Evolutionary conservation across 2,113 vertebrate genomes (phyloP), one percentile per base, ranked within the genome.

Genomic region (Oryzias melastigma): DNA sequence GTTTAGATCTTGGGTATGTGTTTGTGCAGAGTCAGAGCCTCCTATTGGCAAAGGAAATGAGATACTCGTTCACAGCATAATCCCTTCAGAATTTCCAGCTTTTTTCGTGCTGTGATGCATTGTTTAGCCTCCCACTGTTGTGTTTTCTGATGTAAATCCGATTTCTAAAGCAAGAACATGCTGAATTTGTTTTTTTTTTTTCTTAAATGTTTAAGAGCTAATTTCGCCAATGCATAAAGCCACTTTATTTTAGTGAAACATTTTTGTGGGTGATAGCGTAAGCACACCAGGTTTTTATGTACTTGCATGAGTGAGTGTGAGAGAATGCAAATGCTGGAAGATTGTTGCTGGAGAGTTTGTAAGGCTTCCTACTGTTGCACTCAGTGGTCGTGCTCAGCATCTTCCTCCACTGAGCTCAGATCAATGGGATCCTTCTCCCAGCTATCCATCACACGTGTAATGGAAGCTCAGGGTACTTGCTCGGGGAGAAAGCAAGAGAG

Each of bases 391-490:
- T 47, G 56, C 79, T 88, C 63, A 80, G 83, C 82, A 81, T 88
- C 81, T 82, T 84, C 85, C 80, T 87, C 81, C 81, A 85, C 52
- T 47, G 71, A 82, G 84, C 82, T 65, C 65, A 78, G 85, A 89
- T 88, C 87, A 85, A 88, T 86, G 81, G 70, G 70, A 83, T 75
- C 75, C 73, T 72, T 86, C 81, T 87, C 77, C 67, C 68, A 71
- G 83, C 86, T 76, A 90, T 90, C 88, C 86, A 89, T 90, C 89
- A 87, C 65, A 15, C 59, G 58, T 69, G 83, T 85, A 90, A 87
- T 84, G 79, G 81, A 88, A 75, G 83, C 73, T 64, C 75, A 55
- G 61, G 75, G 71, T 72, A 63, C 73, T 71, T 65, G 75, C 67
- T 73, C 52, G 35, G 57, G 68, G 68, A 77, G 70, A 65, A 70